These are phyloP conservation scores for Lethenteron reissneri DNA, from an alignment of 2,113 vertebrate genomes.

Conservation along the genomic window DNA sequence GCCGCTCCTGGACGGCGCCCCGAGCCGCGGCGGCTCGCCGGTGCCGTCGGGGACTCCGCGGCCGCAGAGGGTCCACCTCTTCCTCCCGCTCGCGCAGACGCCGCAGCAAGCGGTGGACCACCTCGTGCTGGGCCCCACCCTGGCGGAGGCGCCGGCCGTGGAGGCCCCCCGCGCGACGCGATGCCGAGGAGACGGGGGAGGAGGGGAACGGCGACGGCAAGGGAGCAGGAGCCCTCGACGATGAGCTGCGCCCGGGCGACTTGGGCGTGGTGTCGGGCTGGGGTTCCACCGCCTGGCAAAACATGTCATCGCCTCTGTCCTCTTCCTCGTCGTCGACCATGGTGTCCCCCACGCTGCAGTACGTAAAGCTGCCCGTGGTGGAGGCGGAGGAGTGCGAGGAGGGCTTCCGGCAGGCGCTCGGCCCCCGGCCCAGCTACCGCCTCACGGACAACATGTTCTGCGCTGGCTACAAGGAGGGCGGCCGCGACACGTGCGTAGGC, in stretches of 20 bases:
- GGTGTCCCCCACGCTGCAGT: conserved; percentile 45
- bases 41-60: no score
- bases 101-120: no score
- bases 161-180: no score
- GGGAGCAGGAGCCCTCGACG: not conserved
- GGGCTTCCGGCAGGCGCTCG: conserved; percentile 58
- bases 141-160: no score
- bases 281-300: conserved; percentile 22
- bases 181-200: no score
- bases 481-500: conserved; percentile 71
- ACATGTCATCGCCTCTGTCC: not conserved
- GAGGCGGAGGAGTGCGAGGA: conserved; percentile 48
- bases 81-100: no score
- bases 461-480: conserved; percentile 59
- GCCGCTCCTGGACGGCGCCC: no score
- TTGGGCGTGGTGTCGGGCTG: conserved; percentile 77
- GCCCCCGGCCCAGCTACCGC: conserved; percentile 44
- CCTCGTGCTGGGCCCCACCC: no score
- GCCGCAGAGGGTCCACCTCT: no score
- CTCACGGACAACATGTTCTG: conserved; percentile 95
- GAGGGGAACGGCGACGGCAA: no score
- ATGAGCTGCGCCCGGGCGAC: not conserved
- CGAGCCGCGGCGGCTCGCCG: no score
- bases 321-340: conserved; percentile 13
- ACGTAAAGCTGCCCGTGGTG: conserved; percentile 71